Base-by-base conservation (phyloP, 30 jellyfish, hydroid and myxozoan species). In the Morbakka virulenta region DNA sequence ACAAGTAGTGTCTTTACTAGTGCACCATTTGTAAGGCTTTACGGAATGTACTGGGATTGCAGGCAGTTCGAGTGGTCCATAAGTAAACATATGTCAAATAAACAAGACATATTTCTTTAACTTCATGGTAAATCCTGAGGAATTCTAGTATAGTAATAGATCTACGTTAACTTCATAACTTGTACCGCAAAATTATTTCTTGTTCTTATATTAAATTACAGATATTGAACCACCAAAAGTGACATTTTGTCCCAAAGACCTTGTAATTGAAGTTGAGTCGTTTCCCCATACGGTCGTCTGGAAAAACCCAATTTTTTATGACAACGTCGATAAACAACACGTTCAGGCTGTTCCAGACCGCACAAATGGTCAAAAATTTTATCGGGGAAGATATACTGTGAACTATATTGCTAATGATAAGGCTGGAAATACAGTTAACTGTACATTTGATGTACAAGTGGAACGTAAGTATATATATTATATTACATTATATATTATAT, bases 161-260 rank as follows among this genome's bases (percentile, higher is more conserved):
- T n/a, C n/a, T n/a, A n/a, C n/a, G n/a, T n/a, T n/a, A n/a, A n/a
- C n/a, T n/a, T n/a, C n/a, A n/a, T n/a, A n/a, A n/a, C n/a, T n/a
- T n/a, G n/a, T n/a, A n/a, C n/a, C n/a, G n/a, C n/a, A n/a, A n/a
- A n/a, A n/a, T n/a, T n/a, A n/a, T n/a, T n/a, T n/a, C n/a, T n/a
- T n/a, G n/a, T n/a, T n/a, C 14, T 3, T 50, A 34, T 22, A 14
- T 41, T 34, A 24, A 27, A 61, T 26, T 29, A 28, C 72, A 89
- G 97, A 89, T 67, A 72, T 81, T 4, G 97, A 89, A 74, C 91
- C 97, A 0, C 97, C 97, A 48, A 89, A 83, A 35, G 79, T 89
- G 28, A 76, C 31, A 23, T 67, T 62, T 63, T 89, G 97, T 47
- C 97, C 96, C 64, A 28, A 52, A 26, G 95, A 89, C 73, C 25